A percentile compares a stretch with the other conserved stretches of the same genome.
phyloP scores from a whole-genome alignment of 2,888 invertebrate genomes.

The Agrotis puta region DNA sequence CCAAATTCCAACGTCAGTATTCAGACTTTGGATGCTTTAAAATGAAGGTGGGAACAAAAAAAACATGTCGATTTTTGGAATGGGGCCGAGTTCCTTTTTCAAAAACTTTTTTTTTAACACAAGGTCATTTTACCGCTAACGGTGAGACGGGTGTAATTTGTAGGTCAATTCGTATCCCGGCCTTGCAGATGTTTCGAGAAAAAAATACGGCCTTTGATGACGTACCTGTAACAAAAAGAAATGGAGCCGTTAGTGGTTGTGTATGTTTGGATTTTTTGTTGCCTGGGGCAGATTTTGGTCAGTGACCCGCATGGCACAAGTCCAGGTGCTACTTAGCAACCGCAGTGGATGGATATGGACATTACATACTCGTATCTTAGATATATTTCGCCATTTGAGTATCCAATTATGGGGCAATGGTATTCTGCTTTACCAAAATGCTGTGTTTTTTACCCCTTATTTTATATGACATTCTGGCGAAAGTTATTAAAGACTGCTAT shows the following conservation, averaged over 20 bases:
- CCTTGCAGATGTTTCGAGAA: conserved; percentile 58
- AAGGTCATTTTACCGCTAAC: conserved; percentile 66
- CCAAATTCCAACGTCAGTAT: background rate
- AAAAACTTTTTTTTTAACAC: conserved; percentile 55
- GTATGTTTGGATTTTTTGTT: conserved; percentile 1
- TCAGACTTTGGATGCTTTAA: conserved; percentile 11
- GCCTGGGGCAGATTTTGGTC: background rate
- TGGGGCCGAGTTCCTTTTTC: conserved; percentile 44
- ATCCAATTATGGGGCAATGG: too few relatives aligned
- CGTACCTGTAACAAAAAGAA: conserved; percentile 73
- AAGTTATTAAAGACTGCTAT: too few relatives aligned
- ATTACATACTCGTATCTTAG: too few relatives aligned
- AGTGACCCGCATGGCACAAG: background rate
- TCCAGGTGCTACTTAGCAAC: background rate
- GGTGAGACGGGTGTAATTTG: conserved; percentile 61
- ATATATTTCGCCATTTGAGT: too few relatives aligned
- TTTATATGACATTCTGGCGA: too few relatives aligned
- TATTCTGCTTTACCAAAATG: too few relatives aligned
- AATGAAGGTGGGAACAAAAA: conserved; percentile 28
- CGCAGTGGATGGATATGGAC: background rate
- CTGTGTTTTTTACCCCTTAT: too few relatives aligned
- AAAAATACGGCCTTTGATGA: conserved; percentile 46
- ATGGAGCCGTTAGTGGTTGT: conserved; percentile 23
- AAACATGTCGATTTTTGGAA: conserved; percentile 55
- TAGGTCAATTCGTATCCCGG: conserved; percentile 62